Percentiles rank a stretch among this genome's conserved stretches.
Evolutionary conservation across 1,140 invertebrate genomes (phyloP).

Genomic region (Drosophila burlai): DNA sequence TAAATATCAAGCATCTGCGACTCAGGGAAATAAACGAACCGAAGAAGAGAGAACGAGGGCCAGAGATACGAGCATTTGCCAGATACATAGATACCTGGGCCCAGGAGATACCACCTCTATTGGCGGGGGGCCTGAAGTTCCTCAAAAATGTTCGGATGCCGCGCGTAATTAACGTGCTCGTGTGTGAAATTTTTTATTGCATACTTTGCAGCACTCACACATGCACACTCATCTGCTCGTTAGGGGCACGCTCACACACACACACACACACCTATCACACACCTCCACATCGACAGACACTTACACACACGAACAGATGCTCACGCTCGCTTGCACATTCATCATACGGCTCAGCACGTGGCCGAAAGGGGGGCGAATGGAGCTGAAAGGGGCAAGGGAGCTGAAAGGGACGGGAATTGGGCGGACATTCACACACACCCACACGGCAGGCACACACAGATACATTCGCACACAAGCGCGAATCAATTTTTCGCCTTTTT

Average conservation of each 20-base stretch:
- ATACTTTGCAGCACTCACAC: constrained; percentile 67
- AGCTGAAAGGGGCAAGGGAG: constrained; percentile 1
- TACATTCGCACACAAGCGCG: constrained; percentile 28
- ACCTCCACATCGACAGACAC: constrained; percentile 41
- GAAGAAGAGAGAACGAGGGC: neutral
- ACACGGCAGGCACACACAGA: constrained; percentile 14
- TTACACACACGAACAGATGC: constrained; percentile 68
- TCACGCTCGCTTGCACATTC: constrained; percentile 81
- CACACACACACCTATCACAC: constrained; percentile 6
- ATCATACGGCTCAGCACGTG: constrained; percentile 78
- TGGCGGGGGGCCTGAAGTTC: constrained; percentile 21
- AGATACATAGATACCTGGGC: constrained; percentile 7
- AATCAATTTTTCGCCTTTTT: constrained; percentile 61
- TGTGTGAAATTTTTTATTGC: constrained; percentile 81
- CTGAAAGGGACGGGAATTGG: constrained; percentile 1
- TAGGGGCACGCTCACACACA: constrained; percentile 34
- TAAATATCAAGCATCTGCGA: constrained; percentile 7
- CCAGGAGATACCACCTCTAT: constrained; percentile 2
- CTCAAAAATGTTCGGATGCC: constrained; percentile 44
- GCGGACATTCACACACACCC: constrained; percentile 12
- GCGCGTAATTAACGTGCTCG: constrained; percentile 73
- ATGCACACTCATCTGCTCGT: constrained; percentile 61
- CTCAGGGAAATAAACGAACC: constrained; percentile 8
- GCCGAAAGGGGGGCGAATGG: constrained; percentile 6
- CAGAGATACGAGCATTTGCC: neutral